These are phyloP conservation scores for Mobula birostris DNA, from an alignment of 2,113 vertebrate species.

Conservation along the genomic window DNA sequence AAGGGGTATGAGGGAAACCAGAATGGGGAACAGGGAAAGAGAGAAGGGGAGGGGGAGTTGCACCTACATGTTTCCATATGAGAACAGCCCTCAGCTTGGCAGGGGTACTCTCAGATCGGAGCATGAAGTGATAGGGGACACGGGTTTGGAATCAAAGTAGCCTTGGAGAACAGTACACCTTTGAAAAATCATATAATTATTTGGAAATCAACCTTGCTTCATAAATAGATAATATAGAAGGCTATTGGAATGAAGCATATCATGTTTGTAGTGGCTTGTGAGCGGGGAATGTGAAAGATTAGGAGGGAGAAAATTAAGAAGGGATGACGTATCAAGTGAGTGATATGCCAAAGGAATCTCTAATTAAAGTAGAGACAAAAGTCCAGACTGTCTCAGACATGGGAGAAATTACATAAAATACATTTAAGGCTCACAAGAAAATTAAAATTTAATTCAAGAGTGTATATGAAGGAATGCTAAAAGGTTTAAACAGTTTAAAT, in stretches of 20 bases:
- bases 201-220: background rate
- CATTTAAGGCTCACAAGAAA: background rate
- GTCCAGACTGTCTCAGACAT: background rate
- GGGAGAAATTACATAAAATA: background rate
- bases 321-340: background rate
- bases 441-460: background rate
- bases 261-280: background rate
- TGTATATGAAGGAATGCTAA: background rate
- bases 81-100: too few species aligned
- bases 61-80: too few species aligned
- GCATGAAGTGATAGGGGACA: too few species aligned
- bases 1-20: too few species aligned
- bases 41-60: too few species aligned
- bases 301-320: too few species aligned
- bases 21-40: too few species aligned
- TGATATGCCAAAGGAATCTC: background rate
- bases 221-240: background rate
- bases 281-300: background rate
- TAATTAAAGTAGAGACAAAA: background rate
- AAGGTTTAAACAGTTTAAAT: background rate
- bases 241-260: background rate
- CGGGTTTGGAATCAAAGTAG: too few species aligned
- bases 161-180: too few species aligned
- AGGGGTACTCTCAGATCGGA: too few species aligned
- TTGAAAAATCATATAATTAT: too few species aligned